Conservation (phyloP, 2,113 vertebrate genomes). For the Nesogale talazaci region DNA sequence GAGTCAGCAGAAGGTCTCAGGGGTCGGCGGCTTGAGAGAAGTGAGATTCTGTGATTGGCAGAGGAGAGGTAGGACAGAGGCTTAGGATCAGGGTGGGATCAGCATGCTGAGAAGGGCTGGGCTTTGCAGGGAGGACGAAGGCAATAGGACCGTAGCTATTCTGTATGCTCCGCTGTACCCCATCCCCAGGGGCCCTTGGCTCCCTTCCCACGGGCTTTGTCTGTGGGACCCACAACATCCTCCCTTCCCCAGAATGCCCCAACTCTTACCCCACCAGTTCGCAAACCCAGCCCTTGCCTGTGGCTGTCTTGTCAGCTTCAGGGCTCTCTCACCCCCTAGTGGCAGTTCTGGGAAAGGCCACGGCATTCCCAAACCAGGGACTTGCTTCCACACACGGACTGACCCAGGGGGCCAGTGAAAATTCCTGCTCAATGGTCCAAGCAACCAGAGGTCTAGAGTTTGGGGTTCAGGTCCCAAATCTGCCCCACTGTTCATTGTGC, state of each 20-base stretch:
- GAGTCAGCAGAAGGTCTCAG: background rate
- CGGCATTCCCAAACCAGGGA: background rate
- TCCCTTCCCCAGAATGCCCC: background rate
- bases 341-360: background rate
- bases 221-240: background rate
- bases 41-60: background rate
- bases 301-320: fast-evolving
- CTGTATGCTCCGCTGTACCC: background rate
- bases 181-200: background rate
- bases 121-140: too few relatives aligned
- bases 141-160: background rate
- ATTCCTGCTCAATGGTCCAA: background rate
- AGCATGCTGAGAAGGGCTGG: background rate
- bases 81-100: background rate
- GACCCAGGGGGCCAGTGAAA: background rate
- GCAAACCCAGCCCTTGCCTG: too few relatives aligned
- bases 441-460: background rate
- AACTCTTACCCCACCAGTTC: background rate
- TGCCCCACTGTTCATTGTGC: background rate
- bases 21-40: background rate
- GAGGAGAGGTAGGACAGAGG: background rate
- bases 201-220: background rate
- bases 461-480: background rate
- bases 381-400: background rate
- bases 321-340: slow-evolving; percentile 29